Base-by-base conservation (phyloP, 1,140 invertebrate genomes). In the honey bee (Apis mellifera) region DNA sequence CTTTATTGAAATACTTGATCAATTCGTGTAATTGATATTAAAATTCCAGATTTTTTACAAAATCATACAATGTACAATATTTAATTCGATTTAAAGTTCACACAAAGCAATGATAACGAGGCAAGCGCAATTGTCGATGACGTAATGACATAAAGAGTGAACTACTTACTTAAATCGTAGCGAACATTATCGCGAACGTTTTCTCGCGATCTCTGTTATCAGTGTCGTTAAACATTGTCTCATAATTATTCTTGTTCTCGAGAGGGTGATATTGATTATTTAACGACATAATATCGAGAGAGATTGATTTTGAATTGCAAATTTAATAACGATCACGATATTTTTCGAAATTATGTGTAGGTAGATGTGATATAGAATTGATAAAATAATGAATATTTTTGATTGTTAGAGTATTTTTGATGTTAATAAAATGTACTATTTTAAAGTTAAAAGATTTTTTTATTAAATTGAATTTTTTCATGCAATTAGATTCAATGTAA, bases 41-140 rank as follows among this genome's bases (percentile, higher is more conserved):
- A 7, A 42, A 42, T 42, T 11, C 7, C 11, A 12, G 26, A 57
- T 57, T 32, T 12, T n/a, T 48, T 23, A 9, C n/a, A 19, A 54
- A 23, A n/a, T 32, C 1, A 2, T 8, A 8, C 21, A 54, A 23
- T 48, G 21, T 32, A 21, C 5, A n/a, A n/a, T n/a, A 26, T n/a
- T 21, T 26, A 21, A 55, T n/a, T n/a, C n/a, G 42, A 55, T 73
- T 73, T 55, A 42, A 4, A 19, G 23, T 65, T 80, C 78, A 3
- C 52, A n/a, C n/a, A 12, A 19, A 5, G 11, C 42, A 15, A 26
- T 15, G 42, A n/a, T 65, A 68, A 26, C 57, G 57, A 65, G 69
- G 7, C 11, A 32, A 26, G 19, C 13, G 72, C 72, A 82, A 82
- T 76, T 68, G 73, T 54, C 64, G 62, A 52, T 82, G 79, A 82